Evolutionary conservation across 2,888 invertebrate species (phyloP).

Genomic region (Diplolepis rosae): DNA sequence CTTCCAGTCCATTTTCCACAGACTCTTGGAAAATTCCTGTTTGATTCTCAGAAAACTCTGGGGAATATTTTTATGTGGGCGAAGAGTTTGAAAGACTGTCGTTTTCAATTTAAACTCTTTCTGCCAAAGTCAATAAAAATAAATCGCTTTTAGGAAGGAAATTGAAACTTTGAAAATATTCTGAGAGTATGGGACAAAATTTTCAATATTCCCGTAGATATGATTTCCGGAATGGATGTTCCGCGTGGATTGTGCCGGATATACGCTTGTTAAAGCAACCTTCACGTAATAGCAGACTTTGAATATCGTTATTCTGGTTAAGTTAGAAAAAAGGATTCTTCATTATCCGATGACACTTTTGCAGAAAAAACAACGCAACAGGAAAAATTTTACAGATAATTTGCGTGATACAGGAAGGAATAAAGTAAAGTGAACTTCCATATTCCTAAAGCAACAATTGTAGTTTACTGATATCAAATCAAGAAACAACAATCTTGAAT

Average conservation of each 20-base stretch:
- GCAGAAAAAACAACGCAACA: neutral
- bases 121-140: neutral
- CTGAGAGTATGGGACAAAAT: constrained; percentile 24
- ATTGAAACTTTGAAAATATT: constrained; percentile 29
- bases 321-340: constrained; percentile 14
- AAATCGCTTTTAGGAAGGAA: neutral
- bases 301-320: constrained; percentile 32
- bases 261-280: constrained; percentile 32
- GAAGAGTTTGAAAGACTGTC: neutral
- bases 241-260: constrained; percentile 38
- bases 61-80: too few relatives aligned
- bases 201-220: constrained; percentile 17
- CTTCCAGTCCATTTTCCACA: too few relatives aligned
- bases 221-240: constrained; percentile 30
- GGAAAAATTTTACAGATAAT: neutral
- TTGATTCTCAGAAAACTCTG: too few relatives aligned
- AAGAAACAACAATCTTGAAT: neutral
- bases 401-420: constrained; percentile 7
- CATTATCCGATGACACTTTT: constrained; percentile 5
- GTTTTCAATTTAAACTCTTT: neutral
- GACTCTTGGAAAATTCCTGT: too few relatives aligned
- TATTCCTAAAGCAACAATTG: too few relatives aligned
- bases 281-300: constrained; percentile 48
- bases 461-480: too few relatives aligned
- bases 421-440: neutral